A percentile compares a stretch with the other conserved stretches of the same genome.
These are phyloP conservation scores for Jacana jacana DNA, from an alignment of 2,113 vertebrate genomes.

Conservation along the genomic window DNA sequence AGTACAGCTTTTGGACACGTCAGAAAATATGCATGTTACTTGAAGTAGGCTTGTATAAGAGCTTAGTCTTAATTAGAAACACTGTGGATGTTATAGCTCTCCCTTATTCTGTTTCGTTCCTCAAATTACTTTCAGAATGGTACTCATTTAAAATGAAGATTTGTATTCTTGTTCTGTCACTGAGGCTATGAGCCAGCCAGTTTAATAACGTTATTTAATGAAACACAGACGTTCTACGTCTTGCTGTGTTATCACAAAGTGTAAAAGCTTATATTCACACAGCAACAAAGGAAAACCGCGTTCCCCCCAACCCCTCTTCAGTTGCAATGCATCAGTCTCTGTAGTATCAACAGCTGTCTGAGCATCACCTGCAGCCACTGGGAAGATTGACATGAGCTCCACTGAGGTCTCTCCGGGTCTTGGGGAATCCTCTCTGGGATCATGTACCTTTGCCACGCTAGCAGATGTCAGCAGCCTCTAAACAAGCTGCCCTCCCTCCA, in stretches of 20 bases:
- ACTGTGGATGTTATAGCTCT: not conserved
- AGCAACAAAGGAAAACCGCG: not conserved
- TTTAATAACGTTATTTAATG: not conserved
- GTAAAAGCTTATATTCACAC: not conserved
- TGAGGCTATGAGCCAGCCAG: not conserved
- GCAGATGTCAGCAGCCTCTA: not conserved
- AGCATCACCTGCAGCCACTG: not conserved
- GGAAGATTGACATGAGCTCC: accelerated
- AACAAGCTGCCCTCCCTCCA: not conserved
- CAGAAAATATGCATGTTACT: not conserved
- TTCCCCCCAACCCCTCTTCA: not conserved
- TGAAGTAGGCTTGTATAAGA: not conserved
- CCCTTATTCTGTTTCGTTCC: not conserved
- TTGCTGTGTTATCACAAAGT: not conserved
- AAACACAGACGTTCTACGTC: accelerated
- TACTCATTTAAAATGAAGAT: not conserved
- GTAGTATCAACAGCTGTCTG: not conserved
- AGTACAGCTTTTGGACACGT: not conserved
- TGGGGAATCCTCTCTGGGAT: not conserved
- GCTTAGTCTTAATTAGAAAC: not conserved
- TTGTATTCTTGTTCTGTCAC: not conserved
- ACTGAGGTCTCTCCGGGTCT: not conserved
- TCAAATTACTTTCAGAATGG: not conserved
- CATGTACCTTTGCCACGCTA: not conserved
- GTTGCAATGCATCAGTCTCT: not conserved